Base-by-base conservation (phyloP, 2,113 vertebrate species). In the Paramisgurnus dabryanus region DNA sequence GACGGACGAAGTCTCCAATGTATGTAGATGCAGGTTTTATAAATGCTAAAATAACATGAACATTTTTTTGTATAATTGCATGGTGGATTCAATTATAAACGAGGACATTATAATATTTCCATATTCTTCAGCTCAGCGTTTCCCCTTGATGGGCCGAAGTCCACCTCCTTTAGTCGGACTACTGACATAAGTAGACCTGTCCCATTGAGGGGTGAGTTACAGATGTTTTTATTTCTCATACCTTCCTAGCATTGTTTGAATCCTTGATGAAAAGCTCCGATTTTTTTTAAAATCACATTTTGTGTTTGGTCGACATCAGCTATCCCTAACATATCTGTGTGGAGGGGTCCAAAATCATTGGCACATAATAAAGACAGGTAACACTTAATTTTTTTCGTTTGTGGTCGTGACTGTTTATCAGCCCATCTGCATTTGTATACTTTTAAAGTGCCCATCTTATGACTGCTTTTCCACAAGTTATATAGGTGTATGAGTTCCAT, bases 1-100 rank as follows among this genome's bases (percentile, higher is more conserved):
- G 86, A 80, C 90, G 90, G 70, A 86, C 91, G 41, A 92, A 90
- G 80, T 91, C 91, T 11, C 87, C 89, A 64, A 85, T 83, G 92
- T 94, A 83, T n/a, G n/a, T 18, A 17, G 6, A 18, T 12, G 53
- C 17, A 5, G 6, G 15, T 58, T 17, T 18, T 8, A 5, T 13
- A 57, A 41, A 2, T 40, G 43, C 13, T n/a, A 53, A 45, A 17
- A 57, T 17, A 15, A n/a, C 7, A 57, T 43, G 40, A 18, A 6
- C 0, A 39, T 71, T 81, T 11, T 1, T 45, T 66, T 82, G 86
- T 81, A 47, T 10, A 47, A 8, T 5, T 47, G 7, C 10, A 10
- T 47, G 7, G 2, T 10, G 2, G 7, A 47, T 47, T 8, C 6
- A 47, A 47, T 47, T 4, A n/a, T 58, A 17, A 55, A 17, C 12